Evolutionary conservation across 1,140 invertebrate species (phyloP).

Genomic region (Sesamia nonagrioides): DNA sequence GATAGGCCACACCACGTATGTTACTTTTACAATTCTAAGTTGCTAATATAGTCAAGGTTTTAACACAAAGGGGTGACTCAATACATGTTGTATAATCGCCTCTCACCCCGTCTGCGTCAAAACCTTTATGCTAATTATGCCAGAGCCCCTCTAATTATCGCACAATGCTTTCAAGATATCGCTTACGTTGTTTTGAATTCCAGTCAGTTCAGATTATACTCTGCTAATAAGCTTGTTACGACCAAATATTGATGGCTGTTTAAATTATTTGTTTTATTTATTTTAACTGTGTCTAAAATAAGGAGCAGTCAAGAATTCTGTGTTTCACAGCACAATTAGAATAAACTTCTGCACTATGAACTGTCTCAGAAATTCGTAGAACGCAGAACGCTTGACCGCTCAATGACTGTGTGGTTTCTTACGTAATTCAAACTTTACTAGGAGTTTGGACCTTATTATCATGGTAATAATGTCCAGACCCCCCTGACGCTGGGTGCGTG

Average conservation of each 20-base stretch:
- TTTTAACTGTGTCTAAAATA: background rate
- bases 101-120: background rate
- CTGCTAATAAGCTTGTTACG: background rate
- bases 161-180: background rate
- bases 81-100: background rate
- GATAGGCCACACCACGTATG: conserved; percentile 91
- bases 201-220: background rate
- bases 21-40: conserved; percentile 32
- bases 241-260: background rate
- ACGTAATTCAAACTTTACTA: conserved; percentile 31
- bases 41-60: background rate
- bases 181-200: background rate
- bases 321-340: background rate
- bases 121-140: background rate
- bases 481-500: conserved; percentile 94
- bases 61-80: background rate
- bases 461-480: conserved; percentile 86
- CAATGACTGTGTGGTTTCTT: background rate
- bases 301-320: conserved; percentile 14
- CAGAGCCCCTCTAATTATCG: background rate
- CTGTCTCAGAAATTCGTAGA: background rate
- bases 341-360: background rate
- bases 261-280: background rate
- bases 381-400: conserved; percentile 15
- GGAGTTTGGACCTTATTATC: conserved; percentile 46